phyloP scores from a whole-genome alignment of 2,797 vertebrate species.

The Channa striata region DNA sequence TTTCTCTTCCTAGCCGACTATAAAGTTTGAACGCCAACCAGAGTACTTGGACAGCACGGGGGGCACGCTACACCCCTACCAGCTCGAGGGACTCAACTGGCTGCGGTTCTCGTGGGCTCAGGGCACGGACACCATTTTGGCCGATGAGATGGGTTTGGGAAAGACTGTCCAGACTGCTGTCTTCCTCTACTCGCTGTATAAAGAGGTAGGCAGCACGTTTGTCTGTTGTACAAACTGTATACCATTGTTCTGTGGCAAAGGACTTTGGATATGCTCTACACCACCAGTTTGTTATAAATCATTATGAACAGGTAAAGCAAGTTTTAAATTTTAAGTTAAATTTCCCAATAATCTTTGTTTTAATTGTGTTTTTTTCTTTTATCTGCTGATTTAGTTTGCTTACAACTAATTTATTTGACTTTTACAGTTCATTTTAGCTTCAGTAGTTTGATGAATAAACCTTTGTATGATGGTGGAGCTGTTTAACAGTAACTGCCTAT shows the following conservation, averaged over 20 bases:
- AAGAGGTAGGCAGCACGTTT: slow-evolving; percentile 85
- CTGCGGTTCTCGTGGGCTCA: slow-evolving; percentile 99
- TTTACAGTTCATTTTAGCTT: not conserved
- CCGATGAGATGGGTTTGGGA: slow-evolving; percentile 98
- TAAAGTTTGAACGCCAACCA: slow-evolving; percentile 96
- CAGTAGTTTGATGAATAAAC: too few relatives aligned
- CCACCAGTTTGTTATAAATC: not conserved
- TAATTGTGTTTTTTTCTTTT: too few relatives aligned
- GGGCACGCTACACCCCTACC: slow-evolving; percentile 95
- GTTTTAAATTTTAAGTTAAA: not conserved
- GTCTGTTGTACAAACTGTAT: not conserved
- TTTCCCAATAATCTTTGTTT: too few relatives aligned
- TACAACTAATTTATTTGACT: not conserved
- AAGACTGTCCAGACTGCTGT: slow-evolving; percentile 98
- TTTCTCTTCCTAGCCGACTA: slow-evolving; percentile 87
- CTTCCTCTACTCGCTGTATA: slow-evolving; percentile 97
- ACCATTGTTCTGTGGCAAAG: not conserved
- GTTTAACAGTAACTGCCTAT: slow-evolving; percentile 14
- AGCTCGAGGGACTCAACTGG: slow-evolving; percentile 98
- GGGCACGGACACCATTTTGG: slow-evolving; percentile 97
- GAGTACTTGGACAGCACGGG: slow-evolving; percentile 95
- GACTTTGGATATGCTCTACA: accelerated
- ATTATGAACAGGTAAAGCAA: not conserved
- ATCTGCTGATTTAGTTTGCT: not conserved
- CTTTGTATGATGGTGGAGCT: not conserved